phyloP scores from a whole-genome alignment of 1,140 invertebrate genomes.

The Zaprionus vittiger region DNA sequence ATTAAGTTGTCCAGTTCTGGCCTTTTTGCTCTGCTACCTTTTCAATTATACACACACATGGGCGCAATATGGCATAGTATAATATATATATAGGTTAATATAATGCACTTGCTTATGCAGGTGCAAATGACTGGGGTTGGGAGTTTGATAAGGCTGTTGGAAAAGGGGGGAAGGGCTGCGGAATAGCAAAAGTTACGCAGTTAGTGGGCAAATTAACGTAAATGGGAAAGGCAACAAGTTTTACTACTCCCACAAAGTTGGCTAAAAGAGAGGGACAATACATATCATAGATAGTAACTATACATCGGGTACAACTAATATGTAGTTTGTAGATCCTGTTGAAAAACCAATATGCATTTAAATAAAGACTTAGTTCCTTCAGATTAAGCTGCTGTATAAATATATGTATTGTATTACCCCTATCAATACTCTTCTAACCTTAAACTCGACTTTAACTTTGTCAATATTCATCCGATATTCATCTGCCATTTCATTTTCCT shows the following conservation, averaged over 20 bases:
- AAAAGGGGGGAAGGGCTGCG: background rate
- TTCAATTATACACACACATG: slow-evolving; percentile 12
- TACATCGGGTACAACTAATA: background rate
- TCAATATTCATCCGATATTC: background rate
- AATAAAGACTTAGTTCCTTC: no score
- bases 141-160: background rate
- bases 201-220: background rate
- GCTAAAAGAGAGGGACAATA: background rate
- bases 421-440: no score
- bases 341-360: no score
- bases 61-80: background rate
- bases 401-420: no score
- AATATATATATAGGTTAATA: slow-evolving; percentile 7
- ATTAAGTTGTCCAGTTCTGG: slow-evolving; percentile 59
- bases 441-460: background rate
- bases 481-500: background rate
- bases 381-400: no score
- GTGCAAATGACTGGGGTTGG: background rate
- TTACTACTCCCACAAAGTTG: background rate
- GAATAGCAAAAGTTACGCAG: background rate
- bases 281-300: background rate
- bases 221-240: background rate
- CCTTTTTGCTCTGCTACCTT: background rate
- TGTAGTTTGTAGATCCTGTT: background rate
- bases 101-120: slow-evolving; percentile 7